Base-by-base conservation (phyloP, 2,888 invertebrate genomes). In the Scaeva pyrastri region DNA sequence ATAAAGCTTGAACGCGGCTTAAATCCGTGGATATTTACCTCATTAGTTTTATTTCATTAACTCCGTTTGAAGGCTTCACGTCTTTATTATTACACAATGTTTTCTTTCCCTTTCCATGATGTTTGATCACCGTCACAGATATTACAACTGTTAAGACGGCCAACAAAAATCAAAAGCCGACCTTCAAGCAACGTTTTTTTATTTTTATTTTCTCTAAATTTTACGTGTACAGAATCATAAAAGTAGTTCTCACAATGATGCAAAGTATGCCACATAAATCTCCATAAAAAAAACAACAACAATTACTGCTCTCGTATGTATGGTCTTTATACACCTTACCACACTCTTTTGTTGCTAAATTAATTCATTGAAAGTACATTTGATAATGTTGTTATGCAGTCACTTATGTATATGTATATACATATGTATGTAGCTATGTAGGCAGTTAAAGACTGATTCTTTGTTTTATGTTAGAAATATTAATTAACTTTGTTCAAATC, bases 181-280 rank as follows among this genome's bases (percentile, higher is more conserved):
- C 62, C 62, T 62, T 43, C 41, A 62, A 62, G 23, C 43, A 12
- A 0, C n/a, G n/a, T 26, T 55, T 55, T 62, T 43, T 23, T 36
- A 23, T 36, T 43, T 43, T 62, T 62, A 1, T 41, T n/a, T 43
- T 39, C 14, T 50, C 21, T 23, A 23, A 12, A n/a, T 21, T 21
- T 41, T 60, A 60, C 60, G 60, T 60, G 60, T 60, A 41, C 60
- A 60, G 60, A 60, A 60, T 60, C 21, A 41, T 41, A 60, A 60
- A 60, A 41, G 14, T 60, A 7, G 19, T 43, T 62, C 43, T 43
- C 23, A 62, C 43, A 36, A 62, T 62, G 62, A 62, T 62, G 62
- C 43, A 62, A 62, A 62, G 43, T 62, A 62, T 62, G 62, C 23
- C 23, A 52, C 43, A 62, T 62, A 62, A 62, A 43, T 43, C 60